Percentiles rank a stretch among this genome's conserved stretches.
These are phyloP conservation scores for Lutjanus campechanus DNA, from an alignment of 2,797 vertebrate genomes.

Conservation along the genomic window DNA sequence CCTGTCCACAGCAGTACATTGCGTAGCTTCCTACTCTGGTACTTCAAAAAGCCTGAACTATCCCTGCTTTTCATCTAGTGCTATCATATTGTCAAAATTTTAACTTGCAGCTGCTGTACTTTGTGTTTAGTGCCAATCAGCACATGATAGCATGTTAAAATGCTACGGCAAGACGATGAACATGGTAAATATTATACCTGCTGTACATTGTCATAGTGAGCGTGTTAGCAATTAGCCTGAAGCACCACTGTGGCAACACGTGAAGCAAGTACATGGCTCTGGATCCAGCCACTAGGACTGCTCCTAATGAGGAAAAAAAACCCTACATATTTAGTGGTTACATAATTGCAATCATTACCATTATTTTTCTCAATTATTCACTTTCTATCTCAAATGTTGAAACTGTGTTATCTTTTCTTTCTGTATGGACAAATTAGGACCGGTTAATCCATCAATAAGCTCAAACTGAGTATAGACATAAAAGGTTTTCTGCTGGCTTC, in stretches of 20 bases:
- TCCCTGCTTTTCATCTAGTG: too few species aligned
- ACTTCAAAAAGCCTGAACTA: too few species aligned
- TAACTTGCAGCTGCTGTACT: too few species aligned
- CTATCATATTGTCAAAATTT: too few species aligned
- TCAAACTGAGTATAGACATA: conserved; percentile 15
- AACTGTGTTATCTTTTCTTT: conserved; percentile 12
- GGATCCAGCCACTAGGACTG: not conserved
- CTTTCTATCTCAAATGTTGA: not conserved
- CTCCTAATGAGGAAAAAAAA: not conserved
- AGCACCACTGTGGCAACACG: not conserved
- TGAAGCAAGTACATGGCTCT: too few species aligned
- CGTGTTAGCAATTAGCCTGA: not conserved
- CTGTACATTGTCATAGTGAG: not conserved
- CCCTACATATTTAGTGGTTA: not conserved
- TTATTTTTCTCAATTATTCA: not conserved
- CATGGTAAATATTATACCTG: not conserved
- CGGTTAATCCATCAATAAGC: conserved; percentile 6
- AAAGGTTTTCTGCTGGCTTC: conserved; percentile 39
- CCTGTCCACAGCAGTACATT: too few species aligned
- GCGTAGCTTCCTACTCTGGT: too few species aligned
- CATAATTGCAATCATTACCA: not conserved
- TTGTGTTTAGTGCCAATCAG: too few species aligned
- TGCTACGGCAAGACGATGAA: not conserved
- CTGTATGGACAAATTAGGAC: conserved; percentile 4
- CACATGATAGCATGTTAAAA: not conserved